A percentile compares a stretch with the other conserved stretches of the same genome.
These are phyloP conservation scores for Actinernus sp. DNA, from an alignment of 92 coral and sea anemone species.

Conservation along the genomic window DNA sequence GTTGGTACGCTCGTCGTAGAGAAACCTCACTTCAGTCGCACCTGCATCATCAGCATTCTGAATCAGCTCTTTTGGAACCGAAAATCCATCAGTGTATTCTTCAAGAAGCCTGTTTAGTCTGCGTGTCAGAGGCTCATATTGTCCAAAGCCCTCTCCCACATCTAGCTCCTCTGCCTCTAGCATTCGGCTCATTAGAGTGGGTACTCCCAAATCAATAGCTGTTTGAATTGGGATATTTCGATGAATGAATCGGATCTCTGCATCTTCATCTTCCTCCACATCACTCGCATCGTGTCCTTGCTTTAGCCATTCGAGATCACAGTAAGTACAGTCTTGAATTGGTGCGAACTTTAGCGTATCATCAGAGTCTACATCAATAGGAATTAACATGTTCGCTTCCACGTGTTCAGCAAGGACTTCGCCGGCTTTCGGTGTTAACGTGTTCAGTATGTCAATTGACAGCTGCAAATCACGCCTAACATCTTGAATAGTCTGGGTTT, in stretches of 20 bases:
- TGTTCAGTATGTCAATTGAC: slow-evolving; percentile 47
- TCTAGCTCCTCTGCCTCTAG: slow-evolving; percentile 79
- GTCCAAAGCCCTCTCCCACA: slow-evolving; percentile 81
- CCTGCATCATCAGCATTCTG: slow-evolving; percentile 96
- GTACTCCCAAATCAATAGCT: slow-evolving; percentile 69
- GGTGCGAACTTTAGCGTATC: slow-evolving; percentile 27
- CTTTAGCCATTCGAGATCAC: slow-evolving; percentile 72
- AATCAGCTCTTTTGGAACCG: slow-evolving; percentile 88
- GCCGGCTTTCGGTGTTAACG: slow-evolving; percentile 20
- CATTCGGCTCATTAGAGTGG: slow-evolving; percentile 61
- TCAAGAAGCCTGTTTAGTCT: slow-evolving; percentile 78
- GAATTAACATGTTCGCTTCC: slow-evolving; percentile 26
- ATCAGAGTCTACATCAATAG: slow-evolving; percentile 29
- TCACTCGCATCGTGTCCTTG: slow-evolving; percentile 62
- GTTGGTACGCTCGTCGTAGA: slow-evolving; percentile 76
- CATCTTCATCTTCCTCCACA: slow-evolving; percentile 54
- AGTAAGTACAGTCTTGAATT: slow-evolving; percentile 64
- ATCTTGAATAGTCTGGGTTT: not conserved
- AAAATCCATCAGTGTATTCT: slow-evolving; percentile 89
- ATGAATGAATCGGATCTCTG: slow-evolving; percentile 58
- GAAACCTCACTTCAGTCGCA: slow-evolving; percentile 73
- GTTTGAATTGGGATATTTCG: slow-evolving; percentile 53
- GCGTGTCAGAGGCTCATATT: slow-evolving; percentile 71
- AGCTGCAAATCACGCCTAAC: slow-evolving; percentile 47
- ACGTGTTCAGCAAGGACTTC: slow-evolving; percentile 7